Conservation (phyloP, 2,888 invertebrate genomes). For the Perizoma flavofasciatum region DNA sequence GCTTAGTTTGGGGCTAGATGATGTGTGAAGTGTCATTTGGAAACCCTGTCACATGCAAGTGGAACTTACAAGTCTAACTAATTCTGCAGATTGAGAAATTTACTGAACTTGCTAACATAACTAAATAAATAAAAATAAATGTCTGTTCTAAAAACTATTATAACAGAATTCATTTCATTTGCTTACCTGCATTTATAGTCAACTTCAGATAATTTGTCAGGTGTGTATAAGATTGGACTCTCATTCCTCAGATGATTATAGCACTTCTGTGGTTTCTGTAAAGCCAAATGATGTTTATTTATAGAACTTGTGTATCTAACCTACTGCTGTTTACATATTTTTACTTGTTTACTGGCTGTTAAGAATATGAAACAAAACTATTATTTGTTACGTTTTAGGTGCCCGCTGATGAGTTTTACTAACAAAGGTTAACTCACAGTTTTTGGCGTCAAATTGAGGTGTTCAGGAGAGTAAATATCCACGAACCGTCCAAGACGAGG, state of each 20-base stretch:
- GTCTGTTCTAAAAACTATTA: no score
- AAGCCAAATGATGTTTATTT: slow-evolving; percentile 25
- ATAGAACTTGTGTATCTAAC: not conserved
- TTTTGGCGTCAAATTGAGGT: slow-evolving; percentile 75
- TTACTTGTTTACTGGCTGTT: not conserved
- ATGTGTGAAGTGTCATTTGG: no score
- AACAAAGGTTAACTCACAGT: slow-evolving; percentile 59
- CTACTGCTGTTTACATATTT: slow-evolving; percentile 9
- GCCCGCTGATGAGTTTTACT: not conserved
- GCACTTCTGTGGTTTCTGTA: slow-evolving; percentile 56
- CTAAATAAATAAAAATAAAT: no score
- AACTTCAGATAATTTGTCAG: slow-evolving; percentile 57
- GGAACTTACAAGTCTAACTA: no score
- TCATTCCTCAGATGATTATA: slow-evolving; percentile 59
- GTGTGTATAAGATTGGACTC: slow-evolving; percentile 58
- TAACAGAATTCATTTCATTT: not conserved
- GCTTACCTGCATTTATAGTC: slow-evolving; percentile 70
- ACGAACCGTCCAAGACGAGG: slow-evolving; percentile 71
- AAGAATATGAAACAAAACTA: no score
- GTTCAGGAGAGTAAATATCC: slow-evolving; percentile 78
- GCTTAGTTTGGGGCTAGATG: no score
- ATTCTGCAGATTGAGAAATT: no score
- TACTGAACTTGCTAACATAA: no score
- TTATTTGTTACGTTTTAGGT: no score
- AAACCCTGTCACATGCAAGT: no score